Evolutionary conservation across 2,888 invertebrate genomes (phyloP).

Genomic region (Limenitis arthemis): DNA sequence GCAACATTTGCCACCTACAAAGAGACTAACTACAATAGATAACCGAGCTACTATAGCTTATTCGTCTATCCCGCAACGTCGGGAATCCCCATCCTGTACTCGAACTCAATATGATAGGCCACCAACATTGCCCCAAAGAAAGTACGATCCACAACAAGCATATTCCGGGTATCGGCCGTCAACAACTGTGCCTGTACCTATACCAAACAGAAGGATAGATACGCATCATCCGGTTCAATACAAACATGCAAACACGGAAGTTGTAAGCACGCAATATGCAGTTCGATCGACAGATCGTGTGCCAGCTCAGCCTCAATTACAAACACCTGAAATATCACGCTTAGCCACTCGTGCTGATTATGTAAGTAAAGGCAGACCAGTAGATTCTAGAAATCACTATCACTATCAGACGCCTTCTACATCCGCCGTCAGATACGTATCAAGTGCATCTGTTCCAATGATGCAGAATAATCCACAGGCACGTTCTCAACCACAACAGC

Average conservation of each 20-base stretch:
- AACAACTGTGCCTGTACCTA: slow-evolving; percentile 39
- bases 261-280: slow-evolving; percentile 45
- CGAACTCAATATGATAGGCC: slow-evolving; percentile 57
- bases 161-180: slow-evolving; percentile 59
- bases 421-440: slow-evolving; percentile 45
- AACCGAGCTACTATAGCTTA: slow-evolving; percentile 46
- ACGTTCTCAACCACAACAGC: slow-evolving; percentile 1
- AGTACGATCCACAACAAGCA: slow-evolving; percentile 61
- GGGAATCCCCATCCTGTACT: slow-evolving; percentile 50
- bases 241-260: slow-evolving; percentile 47
- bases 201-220: slow-evolving; percentile 51
- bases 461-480: slow-evolving; percentile 40
- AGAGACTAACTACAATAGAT: slow-evolving; percentile 40
- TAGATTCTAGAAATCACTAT: slow-evolving; percentile 46
- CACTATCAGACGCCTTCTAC: slow-evolving; percentile 54
- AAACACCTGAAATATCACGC: slow-evolving; percentile 44
- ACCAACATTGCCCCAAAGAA: slow-evolving; percentile 46
- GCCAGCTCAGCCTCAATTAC: slow-evolving; percentile 42
- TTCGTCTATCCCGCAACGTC: slow-evolving; percentile 43
- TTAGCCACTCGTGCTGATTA: slow-evolving; percentile 47
- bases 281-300: slow-evolving; percentile 47
- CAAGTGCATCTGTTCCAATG: slow-evolving; percentile 40
- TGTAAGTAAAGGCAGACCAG: slow-evolving; percentile 39
- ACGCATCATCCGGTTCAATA: slow-evolving; percentile 48
- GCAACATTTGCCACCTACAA: slow-evolving; percentile 39